These are phyloP conservation scores for Falco concolor DNA, from an alignment of 2,797 vertebrate species.

Conservation along the genomic window DNA sequence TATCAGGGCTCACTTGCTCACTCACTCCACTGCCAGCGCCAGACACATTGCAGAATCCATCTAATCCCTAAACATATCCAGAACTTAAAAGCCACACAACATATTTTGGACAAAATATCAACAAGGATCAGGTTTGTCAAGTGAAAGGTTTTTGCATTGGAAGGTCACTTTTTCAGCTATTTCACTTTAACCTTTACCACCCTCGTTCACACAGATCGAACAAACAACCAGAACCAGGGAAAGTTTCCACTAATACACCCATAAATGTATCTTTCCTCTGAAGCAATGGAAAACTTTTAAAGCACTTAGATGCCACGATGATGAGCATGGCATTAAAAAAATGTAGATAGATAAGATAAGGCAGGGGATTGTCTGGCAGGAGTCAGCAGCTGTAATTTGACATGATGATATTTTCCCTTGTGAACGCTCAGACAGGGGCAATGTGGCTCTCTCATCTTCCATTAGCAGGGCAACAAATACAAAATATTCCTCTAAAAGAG, in stretches of 20 bases:
- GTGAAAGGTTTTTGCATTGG: not conserved
- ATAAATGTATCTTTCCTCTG: not conserved
- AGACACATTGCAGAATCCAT: not conserved
- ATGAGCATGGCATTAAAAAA: constrained; percentile 47
- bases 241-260: not conserved
- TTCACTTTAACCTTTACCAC: not conserved
- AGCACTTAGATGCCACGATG: constrained; percentile 18
- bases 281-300: constrained; percentile 57
- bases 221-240: not conserved
- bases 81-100: not conserved
- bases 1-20: not conserved
- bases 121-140: not conserved
- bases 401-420: constrained; percentile 13
- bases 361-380: constrained; percentile 25
- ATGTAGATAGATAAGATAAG: constrained; percentile 58
- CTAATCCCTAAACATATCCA: not conserved
- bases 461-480: not conserved
- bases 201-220: not conserved
- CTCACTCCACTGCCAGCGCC: not conserved
- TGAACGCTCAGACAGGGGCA: not conserved
- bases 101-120: not conserved
- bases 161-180: not conserved
- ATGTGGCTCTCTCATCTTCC: constrained; percentile 1
- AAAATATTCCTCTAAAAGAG: not conserved
- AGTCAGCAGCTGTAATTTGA: constrained; percentile 31